Evolutionary conservation across 2,888 invertebrate species (phyloP), one percentile per base, ranked within the genome.

Genomic region (Heliconius ismenius): DNA sequence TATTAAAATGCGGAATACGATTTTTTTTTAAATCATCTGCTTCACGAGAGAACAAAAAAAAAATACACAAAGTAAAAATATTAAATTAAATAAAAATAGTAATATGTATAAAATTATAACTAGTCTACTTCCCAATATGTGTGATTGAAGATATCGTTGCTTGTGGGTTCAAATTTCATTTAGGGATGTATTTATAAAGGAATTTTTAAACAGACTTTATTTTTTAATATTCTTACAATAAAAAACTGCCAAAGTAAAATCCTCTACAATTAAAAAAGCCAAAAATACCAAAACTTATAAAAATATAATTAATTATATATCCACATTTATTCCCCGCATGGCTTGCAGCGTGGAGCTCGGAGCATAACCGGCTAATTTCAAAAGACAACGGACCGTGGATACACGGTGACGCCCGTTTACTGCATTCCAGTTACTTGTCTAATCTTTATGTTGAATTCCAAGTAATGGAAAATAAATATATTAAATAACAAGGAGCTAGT

Each of bases 311-410:
- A 1, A 21, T 54, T 49, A 28, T 49, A 2, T 18, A 26, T n/a
- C 28, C 72, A n/a, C 60, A 73, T 63, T 39, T 6, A 64, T 72
- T 74, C 24, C 21, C 62, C 64, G 73, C 36, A 39, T 54, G 62
- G 58, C 43, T 67, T 67, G 62, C 68, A 79, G 81, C 78, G 80
- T 15, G 54, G 54, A 54, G 54, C 54, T 54, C 81, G 83, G 84
- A 87, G 85, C 90, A 89, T 89, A 88, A 88, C 91, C 86, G 82
- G 85, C 88, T 88, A 89, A 91, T 92, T 90, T 91, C 87, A 89
- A 84, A 82, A 86, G 84, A 91, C 90, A 89, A 83, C 86, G 84
- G 86, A 89, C 84, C 90, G 86, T 91, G 86, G 84, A 84, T 84
- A 74, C 77, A 76, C 58, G 58, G 21, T n/a, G 36, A 58, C n/a